These are phyloP conservation scores for Ornithorhynchus anatinus DNA, from an alignment of 2,113 vertebrate genomes.

Conservation along the genomic window DNA sequence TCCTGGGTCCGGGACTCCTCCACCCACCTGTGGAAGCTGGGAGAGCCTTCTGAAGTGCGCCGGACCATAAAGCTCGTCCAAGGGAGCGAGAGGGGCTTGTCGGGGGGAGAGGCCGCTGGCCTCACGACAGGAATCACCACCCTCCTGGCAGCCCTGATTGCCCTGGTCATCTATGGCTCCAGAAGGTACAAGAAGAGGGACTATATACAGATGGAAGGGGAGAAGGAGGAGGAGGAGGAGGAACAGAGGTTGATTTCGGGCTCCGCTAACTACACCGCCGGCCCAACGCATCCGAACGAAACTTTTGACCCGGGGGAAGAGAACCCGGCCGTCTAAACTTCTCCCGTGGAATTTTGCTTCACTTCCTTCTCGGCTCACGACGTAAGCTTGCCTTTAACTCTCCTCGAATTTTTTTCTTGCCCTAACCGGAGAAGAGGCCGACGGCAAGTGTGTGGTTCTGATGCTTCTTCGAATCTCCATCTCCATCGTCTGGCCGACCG, in stretches of 20 bases:
- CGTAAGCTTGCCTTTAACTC: rapidly evolving
- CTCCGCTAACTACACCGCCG: rapidly evolving
- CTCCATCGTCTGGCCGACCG: no score
- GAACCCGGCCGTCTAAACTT: neutral
- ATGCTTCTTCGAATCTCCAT: no score
- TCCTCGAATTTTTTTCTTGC: neutral
- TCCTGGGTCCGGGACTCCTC: constrained; percentile 79
- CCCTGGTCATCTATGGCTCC: constrained; percentile 9
- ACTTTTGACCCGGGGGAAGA: neutral
- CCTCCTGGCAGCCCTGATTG: constrained; percentile 24
- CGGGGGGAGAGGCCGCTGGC: constrained; percentile 32
- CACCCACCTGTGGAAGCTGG: constrained; percentile 77
- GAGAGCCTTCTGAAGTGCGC: constrained; percentile 62
- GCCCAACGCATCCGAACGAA: rapidly evolving
- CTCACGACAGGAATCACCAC: constrained; percentile 13
- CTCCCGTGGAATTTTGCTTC: neutral
- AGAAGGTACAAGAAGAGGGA: constrained; percentile 42
- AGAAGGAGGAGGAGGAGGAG: rapidly evolving
- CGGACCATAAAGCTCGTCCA: neutral
- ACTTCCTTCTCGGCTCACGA: neutral
- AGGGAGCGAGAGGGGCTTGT: constrained; percentile 1
- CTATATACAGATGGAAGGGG: neutral
- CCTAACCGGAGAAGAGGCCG: no score
- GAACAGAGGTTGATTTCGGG: neutral
- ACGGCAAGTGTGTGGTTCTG: no score